A percentile compares a stretch with the other conserved stretches of the same genome.
Conservation (phyloP, 1,140 invertebrate genomes). For the Aphaenogaster rudis region DNA sequence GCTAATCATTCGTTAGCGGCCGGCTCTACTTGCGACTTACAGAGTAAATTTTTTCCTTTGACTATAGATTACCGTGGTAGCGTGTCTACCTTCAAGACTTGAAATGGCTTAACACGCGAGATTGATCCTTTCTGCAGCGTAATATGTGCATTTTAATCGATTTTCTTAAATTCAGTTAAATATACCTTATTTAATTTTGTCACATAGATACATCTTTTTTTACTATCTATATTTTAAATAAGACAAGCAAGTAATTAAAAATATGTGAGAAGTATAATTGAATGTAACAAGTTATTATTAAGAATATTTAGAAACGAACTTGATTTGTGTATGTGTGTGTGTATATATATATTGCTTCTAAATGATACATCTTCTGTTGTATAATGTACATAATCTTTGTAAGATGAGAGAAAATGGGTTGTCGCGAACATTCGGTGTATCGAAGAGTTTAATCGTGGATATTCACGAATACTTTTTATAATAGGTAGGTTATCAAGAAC, state of each 20-base stretch:
- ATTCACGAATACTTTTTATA: constrained; percentile 65
- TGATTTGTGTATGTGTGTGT: background rate
- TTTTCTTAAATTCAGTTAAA: background rate
- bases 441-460: constrained; percentile 2
- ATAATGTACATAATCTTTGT: background rate
- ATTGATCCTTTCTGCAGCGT: constrained; percentile 21
- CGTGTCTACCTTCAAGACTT: constrained; percentile 44
- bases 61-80: constrained; percentile 39
- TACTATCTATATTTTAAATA: background rate
- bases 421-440: background rate
- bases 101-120: constrained; percentile 64
- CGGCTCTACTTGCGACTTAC: background rate
- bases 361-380: background rate
- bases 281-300: background rate
- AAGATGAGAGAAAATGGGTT: background rate
- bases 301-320: background rate
- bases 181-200: background rate
- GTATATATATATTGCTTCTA: background rate
- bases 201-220: background rate
- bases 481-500: constrained; percentile 52
- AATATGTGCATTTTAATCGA: constrained; percentile 16
- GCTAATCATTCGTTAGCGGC: constrained; percentile 44
- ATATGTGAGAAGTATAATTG: background rate
- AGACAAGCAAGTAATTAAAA: background rate
- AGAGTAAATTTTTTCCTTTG: constrained; percentile 35